Percentiles rank a stretch among this genome's conserved stretches.
phyloP scores from a whole-genome alignment of 2,113 vertebrate genomes.

The Cygnus buccinator region DNA sequence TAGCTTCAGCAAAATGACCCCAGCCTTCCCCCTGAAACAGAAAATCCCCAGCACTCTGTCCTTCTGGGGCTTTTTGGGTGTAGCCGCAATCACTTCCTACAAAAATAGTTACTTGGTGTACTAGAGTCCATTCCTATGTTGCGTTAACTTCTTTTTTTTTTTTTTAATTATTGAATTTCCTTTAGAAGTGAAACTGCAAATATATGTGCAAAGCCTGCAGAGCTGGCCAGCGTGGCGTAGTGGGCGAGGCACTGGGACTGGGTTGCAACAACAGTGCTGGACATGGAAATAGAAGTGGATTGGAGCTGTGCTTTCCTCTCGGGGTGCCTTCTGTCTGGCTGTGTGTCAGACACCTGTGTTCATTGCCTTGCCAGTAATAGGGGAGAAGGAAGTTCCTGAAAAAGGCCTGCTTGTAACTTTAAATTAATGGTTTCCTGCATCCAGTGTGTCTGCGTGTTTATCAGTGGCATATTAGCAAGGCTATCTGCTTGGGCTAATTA shows the following conservation, averaged over 20 bases:
- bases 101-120: neutral
- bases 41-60: neutral
- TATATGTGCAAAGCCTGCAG: neutral
- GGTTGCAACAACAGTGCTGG: rapidly evolving
- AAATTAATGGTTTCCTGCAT: neutral
- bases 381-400: neutral
- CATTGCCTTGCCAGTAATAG: neutral
- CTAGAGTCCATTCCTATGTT: neutral
- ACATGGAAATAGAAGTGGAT: neutral
- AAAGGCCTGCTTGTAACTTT: neutral
- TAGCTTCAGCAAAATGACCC: neutral
- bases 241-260: neutral
- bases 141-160: neutral
- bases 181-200: neutral
- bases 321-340: neutral
- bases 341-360: neutral
- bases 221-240: rapidly evolving
- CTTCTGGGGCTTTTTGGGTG: neutral
- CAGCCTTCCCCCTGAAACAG: neutral
- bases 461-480: rapidly evolving
- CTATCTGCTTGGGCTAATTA: neutral
- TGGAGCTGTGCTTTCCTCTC: neutral
- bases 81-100: neutral
- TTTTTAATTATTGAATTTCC: neutral
- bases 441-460: neutral